These are phyloP conservation scores for Excalfactoria chinensis DNA, from an alignment of 2,113 vertebrate species.

Conservation along the genomic window DNA sequence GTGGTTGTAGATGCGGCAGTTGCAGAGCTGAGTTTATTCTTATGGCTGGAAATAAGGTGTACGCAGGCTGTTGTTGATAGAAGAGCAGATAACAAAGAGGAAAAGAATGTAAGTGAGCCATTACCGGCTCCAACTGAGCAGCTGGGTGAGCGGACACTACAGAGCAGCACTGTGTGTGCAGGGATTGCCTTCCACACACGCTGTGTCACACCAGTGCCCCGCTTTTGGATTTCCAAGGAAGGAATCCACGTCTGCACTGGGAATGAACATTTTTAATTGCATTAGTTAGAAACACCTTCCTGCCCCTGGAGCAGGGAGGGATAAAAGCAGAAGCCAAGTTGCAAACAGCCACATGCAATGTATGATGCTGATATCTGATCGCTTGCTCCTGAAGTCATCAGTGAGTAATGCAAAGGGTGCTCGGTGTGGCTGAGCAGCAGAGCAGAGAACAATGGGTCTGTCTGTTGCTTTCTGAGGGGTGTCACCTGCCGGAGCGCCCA, in stretches of 20 bases:
- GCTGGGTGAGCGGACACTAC: not conserved
- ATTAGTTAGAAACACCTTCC: not conserved
- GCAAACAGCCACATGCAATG: not conserved
- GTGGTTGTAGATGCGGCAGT: not conserved
- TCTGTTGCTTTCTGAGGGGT: not conserved
- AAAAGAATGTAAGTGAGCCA: not conserved
- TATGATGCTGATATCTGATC: not conserved
- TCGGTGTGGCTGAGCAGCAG: not conserved
- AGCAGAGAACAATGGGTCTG: not conserved
- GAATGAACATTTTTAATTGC: not conserved
- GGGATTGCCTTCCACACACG: accelerated
- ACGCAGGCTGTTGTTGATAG: not conserved
- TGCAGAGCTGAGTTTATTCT: not conserved
- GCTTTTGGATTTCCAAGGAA: not conserved
- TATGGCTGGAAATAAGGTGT: not conserved
- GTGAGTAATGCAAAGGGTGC: not conserved
- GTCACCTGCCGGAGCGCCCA: slow-evolving; percentile 19
- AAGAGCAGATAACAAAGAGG: not conserved
- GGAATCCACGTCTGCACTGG: not conserved
- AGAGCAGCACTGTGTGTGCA: not conserved
- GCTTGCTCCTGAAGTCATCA: not conserved
- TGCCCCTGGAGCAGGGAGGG: not conserved
- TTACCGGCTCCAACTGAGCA: not conserved
- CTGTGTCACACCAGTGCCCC: not conserved
- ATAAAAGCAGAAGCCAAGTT: not conserved